A percentile compares a stretch with the other conserved stretches of the same genome.
Conservation (phyloP, 2,888 invertebrate species). For the Labia minor region DNA sequence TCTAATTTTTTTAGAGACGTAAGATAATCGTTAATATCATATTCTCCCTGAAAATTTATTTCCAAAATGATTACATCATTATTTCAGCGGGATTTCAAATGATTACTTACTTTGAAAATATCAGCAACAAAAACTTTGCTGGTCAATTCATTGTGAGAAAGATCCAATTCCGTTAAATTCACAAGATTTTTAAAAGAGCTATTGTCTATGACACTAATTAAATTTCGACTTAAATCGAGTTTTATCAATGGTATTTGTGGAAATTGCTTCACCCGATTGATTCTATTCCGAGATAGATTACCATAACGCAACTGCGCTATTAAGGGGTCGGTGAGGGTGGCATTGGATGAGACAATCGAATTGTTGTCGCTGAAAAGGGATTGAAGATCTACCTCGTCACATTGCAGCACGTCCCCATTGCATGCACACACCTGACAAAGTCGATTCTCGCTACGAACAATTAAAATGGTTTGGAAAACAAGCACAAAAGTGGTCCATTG, state of each 20-base stretch:
- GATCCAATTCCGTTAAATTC: constrained; percentile 50
- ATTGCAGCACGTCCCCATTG: not conserved
- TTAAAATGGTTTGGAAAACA: no score
- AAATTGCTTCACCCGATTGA: constrained; percentile 43
- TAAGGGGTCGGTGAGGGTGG: not conserved
- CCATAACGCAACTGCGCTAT: not conserved
- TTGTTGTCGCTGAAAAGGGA: not conserved
- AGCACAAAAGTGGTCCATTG: not conserved
- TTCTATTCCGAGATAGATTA: not conserved
- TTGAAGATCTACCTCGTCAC: not conserved
- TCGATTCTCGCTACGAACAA: not conserved
- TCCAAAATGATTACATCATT: not conserved
- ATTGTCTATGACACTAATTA: constrained; percentile 49
- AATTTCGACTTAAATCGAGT: constrained; percentile 52
- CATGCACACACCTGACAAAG: not conserved
- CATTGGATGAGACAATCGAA: not conserved
- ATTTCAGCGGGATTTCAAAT: no score
- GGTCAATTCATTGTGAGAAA: constrained; percentile 58
- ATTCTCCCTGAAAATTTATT: constrained; percentile 49
- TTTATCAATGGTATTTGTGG: constrained; percentile 42
- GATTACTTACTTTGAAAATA: constrained; percentile 51
- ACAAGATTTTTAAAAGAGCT: constrained; percentile 53
- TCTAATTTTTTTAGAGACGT: constrained; percentile 52
- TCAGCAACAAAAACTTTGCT: constrained; percentile 48
- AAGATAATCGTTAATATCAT: constrained; percentile 42